A percentile compares a stretch with the other conserved stretches of the same genome.
phyloP scores from a whole-genome alignment of 2,113 vertebrate genomes.

The Podilymbus podiceps region DNA sequence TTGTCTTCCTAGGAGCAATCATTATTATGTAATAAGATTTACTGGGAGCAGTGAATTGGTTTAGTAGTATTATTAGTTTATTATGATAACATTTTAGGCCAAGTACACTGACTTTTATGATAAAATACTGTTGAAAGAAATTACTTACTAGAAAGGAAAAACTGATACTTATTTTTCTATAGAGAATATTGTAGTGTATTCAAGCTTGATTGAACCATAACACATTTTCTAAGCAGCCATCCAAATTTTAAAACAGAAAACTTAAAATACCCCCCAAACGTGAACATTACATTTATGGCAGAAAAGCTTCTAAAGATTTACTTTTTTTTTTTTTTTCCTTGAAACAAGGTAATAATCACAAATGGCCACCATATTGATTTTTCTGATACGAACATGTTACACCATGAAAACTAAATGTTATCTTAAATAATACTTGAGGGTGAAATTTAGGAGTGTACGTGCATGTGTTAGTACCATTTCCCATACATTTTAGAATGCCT shows the following conservation, averaged over 20 bases:
- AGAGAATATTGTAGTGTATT: conserved; percentile 15
- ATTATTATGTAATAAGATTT: conserved; percentile 8
- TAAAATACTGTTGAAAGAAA: conserved; percentile 59
- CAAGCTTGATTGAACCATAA: conserved; percentile 34
- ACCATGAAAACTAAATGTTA: not conserved
- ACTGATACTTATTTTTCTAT: not conserved
- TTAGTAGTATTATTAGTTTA: conserved; percentile 43
- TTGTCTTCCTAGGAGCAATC: not conserved
- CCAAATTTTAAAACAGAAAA: conserved; percentile 1
- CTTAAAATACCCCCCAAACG: not conserved
- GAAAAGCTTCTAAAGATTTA: conserved; percentile 40
- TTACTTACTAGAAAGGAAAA: conserved; percentile 45
- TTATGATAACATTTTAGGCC: conserved; percentile 39
- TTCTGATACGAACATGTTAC: conserved; percentile 18
- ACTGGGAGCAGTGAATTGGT: not conserved
- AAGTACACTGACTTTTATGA: conserved; percentile 38
- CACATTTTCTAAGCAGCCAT: conserved; percentile 23
- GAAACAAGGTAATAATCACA: conserved; percentile 44
- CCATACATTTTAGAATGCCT: not conserved
- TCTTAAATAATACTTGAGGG: not conserved
- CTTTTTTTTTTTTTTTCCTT: not conserved
- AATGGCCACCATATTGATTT: conserved; percentile 33
- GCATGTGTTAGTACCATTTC: not conserved
- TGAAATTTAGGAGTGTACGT: not conserved
- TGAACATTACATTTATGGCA: conserved; percentile 5